Conservation (phyloP, 2,113 vertebrate species). For the Egretta garzetta region DNA sequence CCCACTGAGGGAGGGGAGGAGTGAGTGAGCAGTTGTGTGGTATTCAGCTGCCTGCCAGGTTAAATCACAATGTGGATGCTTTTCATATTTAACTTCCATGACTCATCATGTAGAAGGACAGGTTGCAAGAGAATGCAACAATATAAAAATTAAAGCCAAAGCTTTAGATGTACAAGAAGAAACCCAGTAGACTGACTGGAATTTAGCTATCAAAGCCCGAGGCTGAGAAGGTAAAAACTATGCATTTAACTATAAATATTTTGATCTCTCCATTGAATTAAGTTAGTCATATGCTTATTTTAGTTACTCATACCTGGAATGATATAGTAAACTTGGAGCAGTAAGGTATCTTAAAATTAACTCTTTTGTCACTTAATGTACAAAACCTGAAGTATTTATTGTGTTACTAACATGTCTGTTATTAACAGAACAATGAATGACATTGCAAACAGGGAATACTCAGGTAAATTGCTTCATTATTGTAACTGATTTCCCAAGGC, state of each 20-base stretch:
- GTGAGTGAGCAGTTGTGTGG: too few relatives aligned
- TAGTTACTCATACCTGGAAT: not conserved
- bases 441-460: not conserved
- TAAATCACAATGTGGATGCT: not conserved
- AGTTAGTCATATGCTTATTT: not conserved
- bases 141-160: not conserved
- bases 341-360: not conserved
- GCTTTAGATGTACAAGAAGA: not conserved
- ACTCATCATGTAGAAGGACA: not conserved
- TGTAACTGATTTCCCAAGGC: not conserved
- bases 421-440: not conserved
- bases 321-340: not conserved
- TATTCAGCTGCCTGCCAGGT: too few relatives aligned
- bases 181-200: not conserved
- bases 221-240: not conserved
- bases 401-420: not conserved
- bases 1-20: too few relatives aligned
- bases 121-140: not conserved
- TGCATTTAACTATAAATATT: not conserved
- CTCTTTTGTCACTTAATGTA: not conserved
- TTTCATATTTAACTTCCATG: not conserved
- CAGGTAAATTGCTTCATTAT: not conserved
- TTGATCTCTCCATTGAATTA: not conserved
- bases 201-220: not conserved
- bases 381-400: not conserved